Percentiles rank a stretch among this genome's conserved stretches.
Evolutionary conservation across 64 coral and sea anemone genomes (phyloP).

Genomic region (Pocillopora verrucosa): DNA sequence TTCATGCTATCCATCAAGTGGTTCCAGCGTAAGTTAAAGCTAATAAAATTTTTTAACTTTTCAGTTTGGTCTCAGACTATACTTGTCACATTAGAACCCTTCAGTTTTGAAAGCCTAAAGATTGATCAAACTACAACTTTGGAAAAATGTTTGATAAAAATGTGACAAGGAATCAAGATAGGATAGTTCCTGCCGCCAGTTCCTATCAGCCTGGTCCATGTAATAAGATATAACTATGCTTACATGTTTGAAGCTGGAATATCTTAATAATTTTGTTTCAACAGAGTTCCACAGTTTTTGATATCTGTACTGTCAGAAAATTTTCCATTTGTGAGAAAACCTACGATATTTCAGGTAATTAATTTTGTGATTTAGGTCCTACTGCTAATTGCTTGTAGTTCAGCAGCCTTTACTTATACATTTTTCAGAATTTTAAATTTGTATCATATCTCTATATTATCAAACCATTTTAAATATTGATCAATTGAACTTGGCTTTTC

Average conservation of each 20-base stretch:
- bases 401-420: background rate
- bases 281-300: constrained; percentile 81
- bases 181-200: no score
- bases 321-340: constrained; percentile 89
- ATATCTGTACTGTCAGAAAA: constrained; percentile 73
- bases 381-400: no score
- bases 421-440: background rate
- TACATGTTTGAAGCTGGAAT: background rate
- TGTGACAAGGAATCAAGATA: no score
- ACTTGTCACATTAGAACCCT: no score
- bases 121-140: no score
- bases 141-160: no score
- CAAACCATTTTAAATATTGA: no score
- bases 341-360: constrained; percentile 69
- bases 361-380: background rate
- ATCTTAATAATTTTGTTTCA: background rate
- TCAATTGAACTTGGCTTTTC: no score
- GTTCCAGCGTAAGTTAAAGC: constrained; percentile 87
- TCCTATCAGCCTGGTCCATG: no score
- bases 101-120: no score
- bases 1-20: constrained; percentile 76
- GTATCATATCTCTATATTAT: no score
- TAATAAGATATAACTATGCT: background rate
- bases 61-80: no score
- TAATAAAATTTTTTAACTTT: background rate